Evolutionary conservation across 1,140 invertebrate genomes (phyloP).

Genomic region (Bombus pyrosoma): DNA sequence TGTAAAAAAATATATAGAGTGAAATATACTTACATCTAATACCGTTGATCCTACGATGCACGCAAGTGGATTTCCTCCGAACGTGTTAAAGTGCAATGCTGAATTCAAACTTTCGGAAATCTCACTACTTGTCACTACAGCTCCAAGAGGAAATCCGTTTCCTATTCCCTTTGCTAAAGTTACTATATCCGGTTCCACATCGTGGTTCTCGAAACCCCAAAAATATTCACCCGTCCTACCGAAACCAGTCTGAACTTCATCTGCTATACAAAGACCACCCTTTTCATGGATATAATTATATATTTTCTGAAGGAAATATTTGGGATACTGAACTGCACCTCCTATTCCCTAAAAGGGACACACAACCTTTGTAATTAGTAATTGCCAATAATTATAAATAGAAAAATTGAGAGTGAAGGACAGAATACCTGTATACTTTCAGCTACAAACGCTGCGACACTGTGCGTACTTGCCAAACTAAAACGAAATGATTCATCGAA

Average conservation of each 20-base stretch:
- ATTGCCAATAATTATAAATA: not conserved
- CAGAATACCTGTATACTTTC: constrained; percentile 93
- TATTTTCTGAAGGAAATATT: constrained; percentile 92
- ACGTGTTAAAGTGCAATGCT: constrained; percentile 97
- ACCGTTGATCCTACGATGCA: constrained; percentile 94
- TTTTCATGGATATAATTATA: constrained; percentile 89
- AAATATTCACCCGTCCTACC: constrained; percentile 96
- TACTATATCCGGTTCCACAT: constrained; percentile 95
- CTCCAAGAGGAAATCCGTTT: constrained; percentile 97
- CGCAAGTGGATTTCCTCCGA: constrained; percentile 96
- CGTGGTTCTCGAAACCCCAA: constrained; percentile 97
- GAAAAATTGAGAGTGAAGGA: not conserved
- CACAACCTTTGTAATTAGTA: not conserved
- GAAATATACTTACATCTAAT: constrained; percentile 87
- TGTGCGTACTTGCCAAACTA: constrained; percentile 87
- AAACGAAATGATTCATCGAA: constrained; percentile 91
- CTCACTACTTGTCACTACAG: constrained; percentile 94
- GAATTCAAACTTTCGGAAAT: constrained; percentile 90
- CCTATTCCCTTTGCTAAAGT: constrained; percentile 95
- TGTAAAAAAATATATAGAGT: not conserved
- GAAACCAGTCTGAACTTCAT: constrained; percentile 99
- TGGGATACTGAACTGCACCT: constrained; percentile 95
- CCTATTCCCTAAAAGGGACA: constrained; percentile 91
- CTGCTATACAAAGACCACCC: constrained; percentile 95
- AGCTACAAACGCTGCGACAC: constrained; percentile 94